Evolutionary conservation across 2,888 invertebrate genomes (phyloP), one percentile per base, ranked within the genome.

Genomic region (Tenthredo notha): DNA sequence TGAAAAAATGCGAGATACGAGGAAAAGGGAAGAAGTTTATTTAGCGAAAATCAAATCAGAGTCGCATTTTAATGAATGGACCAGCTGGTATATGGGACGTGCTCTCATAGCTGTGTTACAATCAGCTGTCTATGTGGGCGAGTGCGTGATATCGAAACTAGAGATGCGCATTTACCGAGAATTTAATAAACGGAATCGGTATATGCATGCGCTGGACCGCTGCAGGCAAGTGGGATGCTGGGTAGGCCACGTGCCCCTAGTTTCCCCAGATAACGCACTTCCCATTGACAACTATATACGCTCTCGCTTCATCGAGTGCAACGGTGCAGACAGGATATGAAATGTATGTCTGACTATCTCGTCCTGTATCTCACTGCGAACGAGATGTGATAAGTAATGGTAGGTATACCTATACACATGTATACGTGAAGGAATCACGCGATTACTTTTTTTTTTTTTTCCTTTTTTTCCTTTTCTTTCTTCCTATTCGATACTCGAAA

Each of bases 191-290:
- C 43, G 40, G 74, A 43, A 74, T 74, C 74, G 43, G 21, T 29
- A 1, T 33, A 67, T 29, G 67, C 33, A 33, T 40, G n/a, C n/a
- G 72, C 25, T 33, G n/a, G 70, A 18, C 37, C 70, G n/a, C 33
- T 40, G 37, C 33, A 21, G 37, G 9, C 29, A 70, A 83, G 83
- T 83, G 83, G 83, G 83, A 83, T 67, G 67, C 65, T 21, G 61
- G 18, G 18, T 10, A 18, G 29, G 37, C 86, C 89, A 90, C 89
- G 89, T 88, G 90, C 80, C 87, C 84, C 86, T 70, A 65, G 83
- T 83, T 70, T 67, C 18, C 67, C 29, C 88, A 89, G 93, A 93
- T 93, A 92, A 92, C 90, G 90, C 77, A 93, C 92, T 93, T 93
- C 92, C 93, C 92, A 92, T 92, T 92, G 92, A 91, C 92, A 90